Evolutionary conservation across 2,113 vertebrate species (phyloP).

Genomic region (Hydropotes inermis): DNA sequence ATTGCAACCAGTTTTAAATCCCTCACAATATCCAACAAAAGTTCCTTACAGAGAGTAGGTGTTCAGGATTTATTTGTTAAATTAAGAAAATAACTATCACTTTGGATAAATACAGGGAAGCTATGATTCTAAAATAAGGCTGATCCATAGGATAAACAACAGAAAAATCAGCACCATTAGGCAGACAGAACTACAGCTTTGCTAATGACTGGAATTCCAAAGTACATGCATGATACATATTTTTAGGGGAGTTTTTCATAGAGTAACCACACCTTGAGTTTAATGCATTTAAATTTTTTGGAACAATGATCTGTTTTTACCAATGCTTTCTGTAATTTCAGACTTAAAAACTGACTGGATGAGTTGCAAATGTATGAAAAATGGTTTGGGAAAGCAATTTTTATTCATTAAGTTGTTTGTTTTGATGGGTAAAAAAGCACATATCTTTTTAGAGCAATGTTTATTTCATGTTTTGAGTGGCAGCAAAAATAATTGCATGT

Average conservation of each 20-base stretch:
- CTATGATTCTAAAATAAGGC: background rate
- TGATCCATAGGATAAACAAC: background rate
- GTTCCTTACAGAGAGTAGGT: background rate
- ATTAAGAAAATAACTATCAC: background rate
- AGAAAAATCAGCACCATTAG: background rate
- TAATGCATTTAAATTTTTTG: background rate
- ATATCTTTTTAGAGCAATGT: conserved; percentile 31
- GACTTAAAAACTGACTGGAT: background rate
- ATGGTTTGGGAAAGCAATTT: conserved; percentile 48
- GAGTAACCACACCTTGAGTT: background rate
- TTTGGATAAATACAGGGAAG: background rate
- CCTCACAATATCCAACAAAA: background rate
- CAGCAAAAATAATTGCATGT: conserved; percentile 62
- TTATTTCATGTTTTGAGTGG: conserved; percentile 63
- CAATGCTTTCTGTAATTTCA: background rate
- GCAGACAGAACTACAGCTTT: background rate
- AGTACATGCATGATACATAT: background rate
- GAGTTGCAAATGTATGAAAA: conserved; percentile 48
- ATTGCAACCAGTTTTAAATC: background rate
- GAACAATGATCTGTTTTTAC: background rate
- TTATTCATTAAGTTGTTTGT: conserved; percentile 66
- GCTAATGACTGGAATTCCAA: background rate
- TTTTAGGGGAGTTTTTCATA: conserved; percentile 3
- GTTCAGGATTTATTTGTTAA: background rate
- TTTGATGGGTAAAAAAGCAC: conserved; percentile 45